Conservation (phyloP, 2,888 invertebrate species). For the Pimpla rufipes region DNA sequence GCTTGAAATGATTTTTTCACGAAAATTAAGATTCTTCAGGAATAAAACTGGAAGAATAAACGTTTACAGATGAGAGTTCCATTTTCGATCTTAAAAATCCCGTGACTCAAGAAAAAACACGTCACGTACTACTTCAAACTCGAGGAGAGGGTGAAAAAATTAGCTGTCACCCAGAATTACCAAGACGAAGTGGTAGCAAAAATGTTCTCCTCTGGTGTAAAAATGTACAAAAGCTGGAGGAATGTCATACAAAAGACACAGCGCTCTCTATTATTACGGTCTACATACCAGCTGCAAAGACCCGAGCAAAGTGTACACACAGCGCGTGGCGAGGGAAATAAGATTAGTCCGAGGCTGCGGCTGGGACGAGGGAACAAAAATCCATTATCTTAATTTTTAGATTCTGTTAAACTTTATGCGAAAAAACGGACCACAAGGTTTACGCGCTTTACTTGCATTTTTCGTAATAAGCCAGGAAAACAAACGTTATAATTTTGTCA, state of each 20-base stretch:
- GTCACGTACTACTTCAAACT: not conserved
- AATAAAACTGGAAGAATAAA: not conserved
- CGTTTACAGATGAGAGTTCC: not conserved
- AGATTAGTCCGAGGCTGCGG: slow-evolving; percentile 27
- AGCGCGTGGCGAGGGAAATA: slow-evolving; percentile 18
- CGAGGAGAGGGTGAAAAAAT: not conserved
- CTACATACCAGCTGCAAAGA: slow-evolving; percentile 6
- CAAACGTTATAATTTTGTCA: not conserved
- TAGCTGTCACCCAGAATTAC: not conserved
- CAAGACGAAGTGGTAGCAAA: not conserved
- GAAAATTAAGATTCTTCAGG: not conserved
- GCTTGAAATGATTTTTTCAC: not conserved
- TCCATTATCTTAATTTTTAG: slow-evolving; percentile 41
- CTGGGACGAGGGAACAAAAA: slow-evolving; percentile 5
- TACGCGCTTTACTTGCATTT: not conserved
- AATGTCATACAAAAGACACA: slow-evolving; percentile 4
- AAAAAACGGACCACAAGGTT: not conserved
- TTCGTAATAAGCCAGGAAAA: not conserved
- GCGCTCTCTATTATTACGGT: slow-evolving; percentile 4
- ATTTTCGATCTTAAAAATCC: not conserved
- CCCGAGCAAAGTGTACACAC: slow-evolving; percentile 4
- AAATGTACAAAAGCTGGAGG: slow-evolving; percentile 4
- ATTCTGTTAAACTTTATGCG: slow-evolving; percentile 37
- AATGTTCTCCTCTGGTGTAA: not conserved
- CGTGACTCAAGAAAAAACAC: not conserved